Evolutionary conservation across 2,113 vertebrate genomes (phyloP), one percentile per base, ranked within the genome.

Genomic region (Passerina amoena): DNA sequence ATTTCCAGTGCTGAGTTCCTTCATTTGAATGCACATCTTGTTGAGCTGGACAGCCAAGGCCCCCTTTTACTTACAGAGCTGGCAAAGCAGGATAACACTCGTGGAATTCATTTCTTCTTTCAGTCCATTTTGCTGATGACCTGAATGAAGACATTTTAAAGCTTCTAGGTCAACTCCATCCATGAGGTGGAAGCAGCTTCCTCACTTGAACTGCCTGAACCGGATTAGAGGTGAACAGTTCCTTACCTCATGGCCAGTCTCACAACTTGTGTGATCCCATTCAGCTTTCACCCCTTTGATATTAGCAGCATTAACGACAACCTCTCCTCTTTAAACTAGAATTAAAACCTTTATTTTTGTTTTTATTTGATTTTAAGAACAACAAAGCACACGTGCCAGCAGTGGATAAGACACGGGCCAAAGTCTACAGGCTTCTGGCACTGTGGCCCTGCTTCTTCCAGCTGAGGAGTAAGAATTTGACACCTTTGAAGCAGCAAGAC

Each of bases 401-500:
- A 89, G 97, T 98, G 98, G 98, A 98, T 97, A 98, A 98, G 97
- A 97, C 77, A 68, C 0, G 35, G 96, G 98, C 98, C 98, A 98
- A 98, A 98, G 95, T 96, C 98, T 98, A 98, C 98, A 97, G 96
- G 92, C 88, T 97, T 94, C 97, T 98, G 98, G 98, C 97, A 96
- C 95, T 86, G 51, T 13, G 64, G 65, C 63, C 72, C 93, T 83
- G 92, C 96, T 97, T 96, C 98, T 98, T 98, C 97, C 98, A 98
- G 98, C 98, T 98, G 98, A 99, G 98, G 97, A 98, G 98, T 96
- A 98, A 98, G 97, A 98, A 98, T 98, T 97, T 97, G 98, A 98
- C 98, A 98, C 98, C 98, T 98, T 96, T 97, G 97, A 97, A 98
- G 96, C 98, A 98, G 97, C 97, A 95, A 98, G 97, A 98, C 96